Percentiles rank a stretch among this genome's conserved stretches.
phyloP scores from a whole-genome alignment of 1,140 invertebrate species.

The Microvelia longipes region DNA sequence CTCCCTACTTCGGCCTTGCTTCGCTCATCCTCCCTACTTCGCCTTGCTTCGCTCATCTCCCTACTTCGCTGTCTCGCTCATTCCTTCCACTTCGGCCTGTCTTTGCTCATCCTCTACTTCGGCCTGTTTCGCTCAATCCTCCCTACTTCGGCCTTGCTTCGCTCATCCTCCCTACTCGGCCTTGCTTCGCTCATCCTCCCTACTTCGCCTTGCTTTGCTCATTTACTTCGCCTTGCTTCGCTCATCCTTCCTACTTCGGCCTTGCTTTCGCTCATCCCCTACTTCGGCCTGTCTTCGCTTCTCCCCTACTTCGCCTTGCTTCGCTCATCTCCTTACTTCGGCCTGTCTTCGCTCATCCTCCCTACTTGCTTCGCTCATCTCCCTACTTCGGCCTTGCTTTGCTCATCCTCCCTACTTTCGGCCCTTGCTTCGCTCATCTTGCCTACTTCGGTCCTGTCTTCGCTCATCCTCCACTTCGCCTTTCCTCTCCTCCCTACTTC shows the following conservation, averaged over 20 bases:
- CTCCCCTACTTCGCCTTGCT: neutral
- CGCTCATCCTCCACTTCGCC: neutral
- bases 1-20: no score
- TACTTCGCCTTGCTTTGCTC: neutral
- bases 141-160: neutral
- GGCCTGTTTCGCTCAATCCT: neutral
- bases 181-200: neutral
- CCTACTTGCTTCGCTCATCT: neutral
- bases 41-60: neutral
- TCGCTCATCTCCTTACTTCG: neutral
- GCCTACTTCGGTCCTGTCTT: neutral
- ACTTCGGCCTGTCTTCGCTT: neutral
- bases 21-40: no score
- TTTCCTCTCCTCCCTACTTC: neutral
- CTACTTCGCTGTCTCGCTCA: neutral
- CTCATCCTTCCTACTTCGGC: neutral
- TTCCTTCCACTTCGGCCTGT: neutral
- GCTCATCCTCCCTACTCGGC: neutral
- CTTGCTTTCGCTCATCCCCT: neutral
- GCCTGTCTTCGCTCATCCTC: neutral
- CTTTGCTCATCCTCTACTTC: neutral
- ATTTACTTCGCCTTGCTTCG: neutral
- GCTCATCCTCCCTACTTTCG: neutral
- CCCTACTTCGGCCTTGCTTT: neutral
- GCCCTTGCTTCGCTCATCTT: neutral